Conservation (phyloP, 2,888 invertebrate species). For the Ferdinandea cuprea region DNA sequence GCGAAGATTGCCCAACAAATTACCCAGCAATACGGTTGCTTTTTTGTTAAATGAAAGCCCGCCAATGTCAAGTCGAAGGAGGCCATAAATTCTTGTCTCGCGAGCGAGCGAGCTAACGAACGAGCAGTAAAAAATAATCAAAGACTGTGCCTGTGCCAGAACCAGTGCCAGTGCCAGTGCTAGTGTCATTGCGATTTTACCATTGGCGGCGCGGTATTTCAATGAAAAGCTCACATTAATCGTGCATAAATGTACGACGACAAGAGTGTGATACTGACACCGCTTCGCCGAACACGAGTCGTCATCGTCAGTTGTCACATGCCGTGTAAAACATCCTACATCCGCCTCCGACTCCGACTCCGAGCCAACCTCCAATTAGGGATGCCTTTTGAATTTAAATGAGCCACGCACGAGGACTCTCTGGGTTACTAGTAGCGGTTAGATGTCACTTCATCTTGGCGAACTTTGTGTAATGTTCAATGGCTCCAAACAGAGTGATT, state of each 20-base stretch:
- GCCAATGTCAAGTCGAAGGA: conserved; percentile 61
- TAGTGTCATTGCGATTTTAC: no score
- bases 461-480: conserved; percentile 69
- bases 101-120: conserved; percentile 19
- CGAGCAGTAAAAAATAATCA: conserved; percentile 61
- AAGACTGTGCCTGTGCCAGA: conserved; percentile 45
- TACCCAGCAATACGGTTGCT: conserved; percentile 43
- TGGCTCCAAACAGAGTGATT: conserved; percentile 67
- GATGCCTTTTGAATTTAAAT: conserved; percentile 73
- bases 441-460: conserved; percentile 70
- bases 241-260: conserved; percentile 6
- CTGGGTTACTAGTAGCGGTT: conserved; percentile 62
- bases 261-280: conserved; percentile 43
- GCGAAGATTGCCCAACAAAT: conserved; percentile 68
- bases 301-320: conserved; percentile 32
- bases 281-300: conserved; percentile 22
- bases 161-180: no score
- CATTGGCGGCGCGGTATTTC: conserved; percentile 32
- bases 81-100: conserved; percentile 55
- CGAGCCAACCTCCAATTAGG: conserved; percentile 64
- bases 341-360: conserved; percentile 26
- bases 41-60: conserved; percentile 38
- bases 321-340: conserved; percentile 51
- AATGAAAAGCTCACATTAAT: conserved; percentile 49
- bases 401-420: conserved; percentile 72